Evolutionary conservation across 2,888 invertebrate genomes (phyloP), one percentile per base, ranked within the genome.

Genomic region (Chalcosyrphus nemorum): DNA sequence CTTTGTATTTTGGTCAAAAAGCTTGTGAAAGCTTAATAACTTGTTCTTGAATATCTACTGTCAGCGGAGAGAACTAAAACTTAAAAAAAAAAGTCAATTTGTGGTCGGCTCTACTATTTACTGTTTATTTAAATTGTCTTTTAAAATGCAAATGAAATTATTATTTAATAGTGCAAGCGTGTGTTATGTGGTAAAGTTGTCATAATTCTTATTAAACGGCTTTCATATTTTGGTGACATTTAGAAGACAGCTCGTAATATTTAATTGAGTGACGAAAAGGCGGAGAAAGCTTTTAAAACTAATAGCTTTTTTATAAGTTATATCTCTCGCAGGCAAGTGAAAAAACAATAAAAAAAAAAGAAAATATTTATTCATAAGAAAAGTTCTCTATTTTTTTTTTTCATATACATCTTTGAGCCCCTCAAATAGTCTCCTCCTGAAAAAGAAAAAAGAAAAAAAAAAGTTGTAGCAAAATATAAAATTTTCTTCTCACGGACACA

Each of bases 261-360:
- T 65, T 47, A 11, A 50, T 65, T 65, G 63, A 65, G 66, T 66
- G 47, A 13, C 19, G 15, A 24, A 72, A 45, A 11, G n/a, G 13
- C 32, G 43, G 9, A 6, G 19, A 15, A 43, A 68, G 54, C 66
- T 66, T 38, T 50, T 11, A 38, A 24, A 15, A 41, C 17, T 21
- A 17, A 27, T 43, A 68, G 52, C 54, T 43, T 68, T 52, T 50
- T 52, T 27, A n/a, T 17, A 17, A 4, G 9, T 7, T 38, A 38
- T n/a, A 41, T 24, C 29, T 63, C 29, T 4, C 17, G 4, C n/a
- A 71, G 59, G 35, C 50, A 59, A 50, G 35, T 71, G 19, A 13
- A 38, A n/a, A 38, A 38, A 38, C 13, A 38, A 13, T 50, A 0
- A 50, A 50, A 1, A 13, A n/a, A 13, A 0, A 50, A 50, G 2